Base-by-base conservation (phyloP, 2,797 vertebrate species). In the Danio aesculapii region DNA sequence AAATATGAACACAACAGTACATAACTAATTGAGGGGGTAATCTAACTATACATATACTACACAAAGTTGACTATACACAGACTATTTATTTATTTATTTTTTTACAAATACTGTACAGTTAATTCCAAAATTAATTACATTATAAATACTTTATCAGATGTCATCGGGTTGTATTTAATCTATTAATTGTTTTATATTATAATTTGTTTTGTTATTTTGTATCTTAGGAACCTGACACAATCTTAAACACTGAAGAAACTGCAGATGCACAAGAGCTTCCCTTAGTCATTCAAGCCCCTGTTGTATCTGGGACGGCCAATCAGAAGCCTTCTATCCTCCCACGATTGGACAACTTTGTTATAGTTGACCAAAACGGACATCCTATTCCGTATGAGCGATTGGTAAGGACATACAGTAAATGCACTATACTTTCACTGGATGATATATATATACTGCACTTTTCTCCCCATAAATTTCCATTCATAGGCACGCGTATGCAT, bases 301-400 rank as follows among this genome's bases (percentile, higher is more conserved):
- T 73, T 10, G 50, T 13, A 55, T 63, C 30, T 64, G 41, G 21
- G 43, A 57, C 58, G 71, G 61, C 39, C 43, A 46, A 7, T 55
- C 78, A 67, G 74, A 77, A 62, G 49, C 57, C 49, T 16, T 55
- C 73, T 12, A 16, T 85, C 11, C 86, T 85, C 41, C 87, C 86
- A 0, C 90, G 88, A 41, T 61, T 85, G 1, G 75, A 90, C 14
- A 91, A 92, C 0, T 88, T 93, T 16, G 87, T 89, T 39, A 83
- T 90, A 81, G 74, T 91, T 59, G 90, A 95, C 81, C 92, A 91
- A 84, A 90, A 90, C 4, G 85, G 91, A 43, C 92, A 92, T 12
- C 84, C 91, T 30, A 6, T 95, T 55, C 91, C 88, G 4, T 95
- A 87, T 77, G 94, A 95, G 75, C 90, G 89, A 16, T 89, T 95